Percentiles rank a stretch among this genome's conserved stretches.
phyloP scores from a whole-genome alignment of 2,888 invertebrate species.

The Unio pictorum region DNA sequence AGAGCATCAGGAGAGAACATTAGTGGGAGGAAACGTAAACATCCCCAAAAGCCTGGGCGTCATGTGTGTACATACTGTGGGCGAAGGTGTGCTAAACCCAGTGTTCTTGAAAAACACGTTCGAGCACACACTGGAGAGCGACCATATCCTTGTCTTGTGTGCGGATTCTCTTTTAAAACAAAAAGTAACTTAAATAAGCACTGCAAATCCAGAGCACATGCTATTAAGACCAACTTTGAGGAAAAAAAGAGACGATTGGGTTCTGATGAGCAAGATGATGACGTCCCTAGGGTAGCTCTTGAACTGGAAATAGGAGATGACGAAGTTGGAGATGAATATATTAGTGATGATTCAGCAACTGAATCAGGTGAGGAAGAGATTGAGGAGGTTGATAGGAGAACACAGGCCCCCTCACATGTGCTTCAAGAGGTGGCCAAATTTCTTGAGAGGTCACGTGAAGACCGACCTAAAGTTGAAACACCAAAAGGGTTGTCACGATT shows the following conservation, averaged over 20 bases:
- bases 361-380: slow-evolving; percentile 8
- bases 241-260: slow-evolving; percentile 12
- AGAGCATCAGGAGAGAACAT: slow-evolving; percentile 11
- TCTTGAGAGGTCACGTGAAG: slow-evolving; percentile 40
- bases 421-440: slow-evolving; percentile 43
- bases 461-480: slow-evolving; percentile 35
- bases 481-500: slow-evolving; percentile 27
- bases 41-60: slow-evolving; percentile 75
- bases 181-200: slow-evolving; percentile 95
- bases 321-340: slow-evolving; percentile 26
- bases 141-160: slow-evolving; percentile 90
- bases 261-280: slow-evolving; percentile 9
- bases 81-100: slow-evolving; percentile 91
- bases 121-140: slow-evolving; percentile 94
- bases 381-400: slow-evolving; percentile 20
- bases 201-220: slow-evolving; percentile 75
- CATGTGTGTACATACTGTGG: slow-evolving; percentile 91
- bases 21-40: slow-evolving; percentile 49
- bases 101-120: slow-evolving; percentile 93
- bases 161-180: slow-evolving; percentile 94
- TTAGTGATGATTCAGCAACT: slow-evolving; percentile 13
- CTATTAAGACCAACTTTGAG: slow-evolving; percentile 41
- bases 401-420: slow-evolving; percentile 43
- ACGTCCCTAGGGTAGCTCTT: slow-evolving; percentile 9
- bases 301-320: slow-evolving; percentile 16